A percentile compares a stretch with the other conserved stretches of the same genome.
Evolutionary conservation across 92 coral and sea anemone species (phyloP).

Genomic region (Metridium senile): DNA sequence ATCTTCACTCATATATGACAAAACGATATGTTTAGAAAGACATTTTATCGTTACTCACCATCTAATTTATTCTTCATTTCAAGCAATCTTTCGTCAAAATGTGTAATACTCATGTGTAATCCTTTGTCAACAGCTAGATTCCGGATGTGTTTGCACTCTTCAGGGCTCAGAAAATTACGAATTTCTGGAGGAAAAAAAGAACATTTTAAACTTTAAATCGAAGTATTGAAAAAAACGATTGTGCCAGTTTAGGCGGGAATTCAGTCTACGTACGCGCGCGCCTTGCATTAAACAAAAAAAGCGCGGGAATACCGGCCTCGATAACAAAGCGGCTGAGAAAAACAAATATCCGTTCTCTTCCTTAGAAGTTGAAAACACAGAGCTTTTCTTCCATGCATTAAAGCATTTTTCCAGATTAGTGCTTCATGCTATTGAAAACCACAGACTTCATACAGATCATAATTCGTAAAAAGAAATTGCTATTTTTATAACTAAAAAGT

Average conservation of each 20-base stretch:
- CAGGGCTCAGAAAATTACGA: constrained; percentile 76
- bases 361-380: no score
- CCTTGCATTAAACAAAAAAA: background rate
- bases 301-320: constrained; percentile 3
- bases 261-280: background rate
- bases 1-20: no score
- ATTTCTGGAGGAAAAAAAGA: constrained; percentile 57
- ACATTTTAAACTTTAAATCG: background rate
- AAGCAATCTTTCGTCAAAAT: constrained; percentile 63
- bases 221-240: background rate
- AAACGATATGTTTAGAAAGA: no score
- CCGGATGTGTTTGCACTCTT: constrained; percentile 84
- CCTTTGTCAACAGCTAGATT: constrained; percentile 70
- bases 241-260: background rate
- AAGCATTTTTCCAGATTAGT: no score
- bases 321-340: background rate
- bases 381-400: no score
- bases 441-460: no score
- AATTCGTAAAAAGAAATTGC: no score
- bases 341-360: no score
- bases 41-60: constrained; percentile 37
- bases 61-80: constrained; percentile 41
- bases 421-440: no score
- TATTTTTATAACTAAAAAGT: no score
- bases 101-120: constrained; percentile 72